Conservation (phyloP, 1,140 invertebrate species). For the Diachasma alloeum region DNA sequence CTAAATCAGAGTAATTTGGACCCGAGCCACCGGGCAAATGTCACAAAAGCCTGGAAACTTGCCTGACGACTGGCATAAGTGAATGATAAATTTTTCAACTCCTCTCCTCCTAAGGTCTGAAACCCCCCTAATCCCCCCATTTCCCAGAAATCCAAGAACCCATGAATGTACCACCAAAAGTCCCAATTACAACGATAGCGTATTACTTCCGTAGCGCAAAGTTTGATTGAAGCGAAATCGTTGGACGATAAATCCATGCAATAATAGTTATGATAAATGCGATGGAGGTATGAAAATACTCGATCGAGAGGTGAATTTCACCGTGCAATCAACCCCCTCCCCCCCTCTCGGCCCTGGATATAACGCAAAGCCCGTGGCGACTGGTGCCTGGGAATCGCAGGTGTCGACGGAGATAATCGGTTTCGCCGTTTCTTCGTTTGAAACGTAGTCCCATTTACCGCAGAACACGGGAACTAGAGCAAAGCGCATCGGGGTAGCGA, state of each 20-base stretch:
- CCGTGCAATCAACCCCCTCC: neutral
- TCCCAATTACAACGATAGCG: neutral
- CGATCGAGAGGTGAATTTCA: conserved; percentile 17
- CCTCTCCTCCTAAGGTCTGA: neutral
- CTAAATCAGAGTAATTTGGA: conserved; percentile 20
- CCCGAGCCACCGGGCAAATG: conserved; percentile 12
- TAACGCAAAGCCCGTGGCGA: conserved; percentile 17
- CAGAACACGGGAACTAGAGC: conserved; percentile 18
- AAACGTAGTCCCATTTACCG: conserved; percentile 4
- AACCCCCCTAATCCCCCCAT: neutral
- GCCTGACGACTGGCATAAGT: conserved; percentile 11
- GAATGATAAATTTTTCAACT: conserved; percentile 1
- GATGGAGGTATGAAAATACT: conserved; percentile 14
- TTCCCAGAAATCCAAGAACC: neutral
- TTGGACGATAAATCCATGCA: neutral
- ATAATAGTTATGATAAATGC: conserved; percentile 18
- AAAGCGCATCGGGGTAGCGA: neutral
- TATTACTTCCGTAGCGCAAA: neutral
- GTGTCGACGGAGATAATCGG: conserved; percentile 33
- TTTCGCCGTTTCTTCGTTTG: conserved; percentile 18
- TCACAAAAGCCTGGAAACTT: conserved; percentile 10
- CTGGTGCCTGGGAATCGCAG: conserved; percentile 36
- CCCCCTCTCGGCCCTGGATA: neutral
- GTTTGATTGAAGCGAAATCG: neutral
- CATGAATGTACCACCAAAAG: too few species aligned